Percentiles rank a stretch among this genome's conserved stretches.
Conservation (phyloP, 2,113 vertebrate species). For the Oriolus oriolus region DNA sequence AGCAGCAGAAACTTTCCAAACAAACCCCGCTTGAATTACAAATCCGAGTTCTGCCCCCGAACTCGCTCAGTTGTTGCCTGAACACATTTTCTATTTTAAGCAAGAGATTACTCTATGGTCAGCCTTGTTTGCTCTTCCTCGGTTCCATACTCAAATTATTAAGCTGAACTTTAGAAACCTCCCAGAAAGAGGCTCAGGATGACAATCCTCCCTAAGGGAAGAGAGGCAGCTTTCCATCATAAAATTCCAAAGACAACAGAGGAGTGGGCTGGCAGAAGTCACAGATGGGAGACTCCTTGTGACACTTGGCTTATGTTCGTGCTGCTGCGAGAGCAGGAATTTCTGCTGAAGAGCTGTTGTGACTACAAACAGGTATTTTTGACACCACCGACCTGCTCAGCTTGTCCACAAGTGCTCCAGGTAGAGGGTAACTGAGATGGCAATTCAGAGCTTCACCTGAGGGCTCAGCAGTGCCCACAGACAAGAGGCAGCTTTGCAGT, state of each 20-base stretch:
- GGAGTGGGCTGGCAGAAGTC: not conserved
- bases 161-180: not conserved
- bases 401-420: not conserved
- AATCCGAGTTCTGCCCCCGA: not conserved
- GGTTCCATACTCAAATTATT: not conserved
- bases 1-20: not conserved
- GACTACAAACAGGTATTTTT: not conserved
- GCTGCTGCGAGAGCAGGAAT: not conserved
- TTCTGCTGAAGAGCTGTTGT: not conserved
- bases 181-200: not conserved
- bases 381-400: not conserved
- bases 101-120: not conserved
- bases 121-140: not conserved
- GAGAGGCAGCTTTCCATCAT: not conserved
- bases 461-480: not conserved
- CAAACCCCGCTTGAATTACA: not conserved
- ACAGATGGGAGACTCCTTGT: not conserved
- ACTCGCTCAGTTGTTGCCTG: not conserved
- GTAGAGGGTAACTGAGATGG: not conserved
- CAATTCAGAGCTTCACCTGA: not conserved
- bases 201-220: not conserved
- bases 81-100: conserved; percentile 15
- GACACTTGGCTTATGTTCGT: fast-evolving
- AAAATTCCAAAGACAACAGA: not conserved
- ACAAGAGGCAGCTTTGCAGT: fast-evolving